These are phyloP conservation scores for Petrolisthes manimaculis DNA, from an alignment of 2,888 invertebrate species.

Conservation along the genomic window DNA sequence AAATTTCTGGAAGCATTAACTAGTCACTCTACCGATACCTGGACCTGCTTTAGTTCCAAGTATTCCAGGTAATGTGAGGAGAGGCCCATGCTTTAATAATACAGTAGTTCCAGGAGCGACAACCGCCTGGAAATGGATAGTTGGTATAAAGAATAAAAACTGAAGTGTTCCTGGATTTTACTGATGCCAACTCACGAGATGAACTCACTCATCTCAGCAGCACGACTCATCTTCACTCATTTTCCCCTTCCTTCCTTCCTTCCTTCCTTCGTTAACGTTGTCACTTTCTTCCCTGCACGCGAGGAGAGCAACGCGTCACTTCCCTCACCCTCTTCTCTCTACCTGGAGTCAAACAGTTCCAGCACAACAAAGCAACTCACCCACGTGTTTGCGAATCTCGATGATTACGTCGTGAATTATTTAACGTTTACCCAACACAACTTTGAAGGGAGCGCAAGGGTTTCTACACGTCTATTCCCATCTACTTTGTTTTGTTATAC, in stretches of 20 bases:
- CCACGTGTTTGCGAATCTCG: background rate
- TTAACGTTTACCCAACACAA: too few relatives aligned
- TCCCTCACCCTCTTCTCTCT: background rate
- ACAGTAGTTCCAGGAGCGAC: background rate
- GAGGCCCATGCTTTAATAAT: background rate
- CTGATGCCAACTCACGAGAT: slow-evolving; percentile 16
- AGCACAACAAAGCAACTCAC: background rate
- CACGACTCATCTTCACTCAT: slow-evolving; percentile 5
- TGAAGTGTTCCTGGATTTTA: slow-evolving; percentile 3
- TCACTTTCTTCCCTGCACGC: slow-evolving; percentile 2
- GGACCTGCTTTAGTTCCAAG: background rate
- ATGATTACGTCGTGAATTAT: background rate
- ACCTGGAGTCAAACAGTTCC: background rate
- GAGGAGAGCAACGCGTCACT: background rate
- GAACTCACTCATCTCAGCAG: background rate
- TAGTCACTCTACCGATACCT: slow-evolving; percentile 16
- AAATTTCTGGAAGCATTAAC: slow-evolving; percentile 3
- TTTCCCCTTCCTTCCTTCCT: background rate
- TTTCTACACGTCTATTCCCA: too few relatives aligned
- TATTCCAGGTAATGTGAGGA: background rate
- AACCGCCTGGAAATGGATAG: background rate
- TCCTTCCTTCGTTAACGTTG: background rate
- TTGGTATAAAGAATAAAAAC: background rate
- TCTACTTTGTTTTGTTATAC: too few relatives aligned
- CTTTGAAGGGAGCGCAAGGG: too few relatives aligned